Evolutionary conservation across 2,113 vertebrate genomes (phyloP).

Genomic region (Lathamus discolor): DNA sequence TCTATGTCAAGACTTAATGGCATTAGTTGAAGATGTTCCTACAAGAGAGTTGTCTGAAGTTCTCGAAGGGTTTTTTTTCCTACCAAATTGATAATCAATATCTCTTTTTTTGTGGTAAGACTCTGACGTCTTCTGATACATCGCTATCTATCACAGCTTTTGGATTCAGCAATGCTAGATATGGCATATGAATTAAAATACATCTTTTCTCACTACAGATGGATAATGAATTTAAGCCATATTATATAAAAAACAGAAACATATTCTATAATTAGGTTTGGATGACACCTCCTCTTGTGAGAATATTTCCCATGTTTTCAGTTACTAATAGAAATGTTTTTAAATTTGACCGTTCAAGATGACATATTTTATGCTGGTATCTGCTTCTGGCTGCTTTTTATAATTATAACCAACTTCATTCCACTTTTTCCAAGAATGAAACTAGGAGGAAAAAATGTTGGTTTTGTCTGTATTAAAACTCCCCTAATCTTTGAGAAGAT

Average conservation of each 20-base stretch:
- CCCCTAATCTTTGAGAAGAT: background rate
- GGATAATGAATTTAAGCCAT: constrained; percentile 40
- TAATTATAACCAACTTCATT: background rate
- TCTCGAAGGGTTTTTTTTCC: background rate
- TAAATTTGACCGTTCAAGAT: background rate
- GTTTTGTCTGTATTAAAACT: background rate
- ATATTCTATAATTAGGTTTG: background rate
- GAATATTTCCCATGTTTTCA: constrained; percentile 17
- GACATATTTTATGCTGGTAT: background rate
- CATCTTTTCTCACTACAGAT: background rate
- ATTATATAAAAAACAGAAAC: background rate
- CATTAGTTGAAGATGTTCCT: background rate
- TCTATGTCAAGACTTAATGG: background rate
- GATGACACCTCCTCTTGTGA: background rate
- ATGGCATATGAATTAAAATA: background rate
- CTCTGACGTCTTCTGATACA: background rate
- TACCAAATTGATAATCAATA: background rate
- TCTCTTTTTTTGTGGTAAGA: background rate
- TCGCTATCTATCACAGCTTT: background rate
- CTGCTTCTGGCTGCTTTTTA: background rate
- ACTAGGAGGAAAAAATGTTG: fast-evolving
- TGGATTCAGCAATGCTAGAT: background rate
- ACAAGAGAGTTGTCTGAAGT: background rate
- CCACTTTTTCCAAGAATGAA: background rate
- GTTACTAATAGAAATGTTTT: constrained; percentile 19